Percentiles rank a stretch among this genome's conserved stretches.
Evolutionary conservation across 2,113 vertebrate genomes (phyloP).

Genomic region (Psophia crepitans): DNA sequence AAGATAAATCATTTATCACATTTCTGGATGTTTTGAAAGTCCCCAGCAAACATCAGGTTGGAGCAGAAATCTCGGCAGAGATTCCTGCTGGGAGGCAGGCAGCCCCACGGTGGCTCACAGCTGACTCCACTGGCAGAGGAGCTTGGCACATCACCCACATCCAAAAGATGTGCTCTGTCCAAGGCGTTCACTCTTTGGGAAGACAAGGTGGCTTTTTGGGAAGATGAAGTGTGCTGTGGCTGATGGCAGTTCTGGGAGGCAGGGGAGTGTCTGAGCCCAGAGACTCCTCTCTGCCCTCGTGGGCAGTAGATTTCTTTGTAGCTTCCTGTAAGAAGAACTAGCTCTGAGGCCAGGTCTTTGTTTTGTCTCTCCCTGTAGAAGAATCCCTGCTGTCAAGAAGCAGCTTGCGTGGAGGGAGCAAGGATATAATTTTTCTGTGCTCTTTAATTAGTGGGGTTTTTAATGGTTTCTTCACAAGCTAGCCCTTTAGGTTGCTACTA

Average conservation of each 20-base stretch:
- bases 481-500: background rate
- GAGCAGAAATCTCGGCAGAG: background rate
- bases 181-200: background rate
- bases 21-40: conserved; percentile 16
- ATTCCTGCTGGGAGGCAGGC: background rate
- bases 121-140: background rate
- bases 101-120: background rate
- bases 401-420: background rate
- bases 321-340: background rate
- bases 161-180: background rate
- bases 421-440: background rate
- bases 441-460: background rate
- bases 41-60: background rate
- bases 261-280: background rate
- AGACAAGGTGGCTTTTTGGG: background rate
- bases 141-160: background rate
- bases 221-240: background rate
- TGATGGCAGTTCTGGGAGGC: background rate
- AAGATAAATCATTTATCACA: conserved; percentile 42
- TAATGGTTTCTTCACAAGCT: background rate
- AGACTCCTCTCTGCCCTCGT: background rate
- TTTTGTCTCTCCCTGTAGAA: background rate
- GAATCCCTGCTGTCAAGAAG: background rate
- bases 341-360: background rate
- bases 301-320: background rate